Conservation (phyloP, 2,888 invertebrate genomes). For the Drosophila tripunctata region DNA sequence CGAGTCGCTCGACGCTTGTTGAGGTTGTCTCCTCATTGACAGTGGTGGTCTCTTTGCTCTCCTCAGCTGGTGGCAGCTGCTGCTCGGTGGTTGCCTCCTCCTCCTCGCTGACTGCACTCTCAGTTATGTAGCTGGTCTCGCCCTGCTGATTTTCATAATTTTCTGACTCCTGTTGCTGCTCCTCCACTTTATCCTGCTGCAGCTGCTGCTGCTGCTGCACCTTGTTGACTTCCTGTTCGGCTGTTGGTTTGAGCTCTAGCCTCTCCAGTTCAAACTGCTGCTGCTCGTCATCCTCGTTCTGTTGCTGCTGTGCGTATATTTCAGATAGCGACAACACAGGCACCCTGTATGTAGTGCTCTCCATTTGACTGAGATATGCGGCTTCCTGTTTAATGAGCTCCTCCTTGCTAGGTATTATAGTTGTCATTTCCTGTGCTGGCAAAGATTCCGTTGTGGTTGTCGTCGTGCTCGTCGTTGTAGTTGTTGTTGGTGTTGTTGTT, state of each 20-base stretch:
- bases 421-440: slow-evolving; percentile 35
- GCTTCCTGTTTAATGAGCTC: slow-evolving; percentile 46
- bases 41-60: slow-evolving; percentile 41
- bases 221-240: slow-evolving; percentile 42
- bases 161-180: neutral
- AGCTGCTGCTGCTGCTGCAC: neutral
- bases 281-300: slow-evolving; percentile 62
- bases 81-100: slow-evolving; percentile 31
- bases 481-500: neutral
- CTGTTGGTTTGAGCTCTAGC: slow-evolving; percentile 22
- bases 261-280: slow-evolving; percentile 54
- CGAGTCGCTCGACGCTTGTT: slow-evolving; percentile 20
- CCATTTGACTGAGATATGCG: slow-evolving; percentile 34
- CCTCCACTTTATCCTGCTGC: neutral
- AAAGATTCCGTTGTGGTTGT: slow-evolving; percentile 18
- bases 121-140: slow-evolving; percentile 16
- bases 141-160: neutral
- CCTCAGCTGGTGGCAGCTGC: slow-evolving; percentile 16
- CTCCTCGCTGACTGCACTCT: slow-evolving; percentile 7
- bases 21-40: slow-evolving; percentile 33
- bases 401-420: slow-evolving; percentile 53
- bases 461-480: slow-evolving; percentile 1
- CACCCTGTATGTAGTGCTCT: slow-evolving; percentile 57
- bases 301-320: slow-evolving; percentile 73
- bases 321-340: slow-evolving; percentile 66